Evolutionary conservation across 2,113 vertebrate species (phyloP).

Genomic region (Callipepla californica): DNA sequence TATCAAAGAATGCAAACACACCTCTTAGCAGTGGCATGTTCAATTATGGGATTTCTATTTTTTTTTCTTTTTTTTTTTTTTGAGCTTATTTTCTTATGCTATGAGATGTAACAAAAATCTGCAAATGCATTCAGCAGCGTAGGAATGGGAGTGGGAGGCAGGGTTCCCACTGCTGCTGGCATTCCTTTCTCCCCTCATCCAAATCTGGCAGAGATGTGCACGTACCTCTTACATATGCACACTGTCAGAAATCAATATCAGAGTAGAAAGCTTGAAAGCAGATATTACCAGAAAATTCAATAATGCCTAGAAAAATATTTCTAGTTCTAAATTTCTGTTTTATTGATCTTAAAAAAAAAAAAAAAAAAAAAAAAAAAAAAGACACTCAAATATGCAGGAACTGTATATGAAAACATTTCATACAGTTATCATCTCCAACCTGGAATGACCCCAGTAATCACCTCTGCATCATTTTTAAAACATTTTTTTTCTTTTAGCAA

Average conservation of each 20-base stretch:
- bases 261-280: background rate
- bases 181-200: background rate
- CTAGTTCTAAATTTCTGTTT: background rate
- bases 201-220: background rate
- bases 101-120: background rate
- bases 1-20: background rate
- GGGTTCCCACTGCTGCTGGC: background rate
- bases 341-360: background rate
- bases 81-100: background rate
- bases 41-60: background rate
- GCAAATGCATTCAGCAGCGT: background rate
- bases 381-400: background rate
- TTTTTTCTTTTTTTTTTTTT: background rate
- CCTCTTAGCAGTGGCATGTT: background rate
- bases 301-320: background rate
- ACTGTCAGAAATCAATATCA: background rate
- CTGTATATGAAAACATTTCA: background rate
- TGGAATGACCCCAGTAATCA: background rate
- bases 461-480: background rate
- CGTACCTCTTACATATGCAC: background rate
- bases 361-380: background rate
- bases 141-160: background rate
- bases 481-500: background rate
- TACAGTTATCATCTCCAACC: background rate
- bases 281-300: slow-evolving; percentile 11